Evolutionary conservation across 2,797 vertebrate species (phyloP).

Genomic region (Phataginus tricuspis): DNA sequence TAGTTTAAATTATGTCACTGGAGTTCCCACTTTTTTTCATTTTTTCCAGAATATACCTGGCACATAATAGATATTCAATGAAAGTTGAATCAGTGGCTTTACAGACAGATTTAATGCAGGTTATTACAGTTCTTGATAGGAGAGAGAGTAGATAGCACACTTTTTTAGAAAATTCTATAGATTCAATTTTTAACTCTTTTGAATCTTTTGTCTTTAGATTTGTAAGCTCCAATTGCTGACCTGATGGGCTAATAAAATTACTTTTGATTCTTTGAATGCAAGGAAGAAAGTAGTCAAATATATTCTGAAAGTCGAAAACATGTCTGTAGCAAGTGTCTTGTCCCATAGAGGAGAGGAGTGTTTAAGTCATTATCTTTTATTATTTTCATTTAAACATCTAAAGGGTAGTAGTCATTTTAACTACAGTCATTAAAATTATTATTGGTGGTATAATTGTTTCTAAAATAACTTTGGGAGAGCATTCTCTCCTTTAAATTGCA

Average conservation of each 20-base stretch:
- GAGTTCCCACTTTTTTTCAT: neutral
- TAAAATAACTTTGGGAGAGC: slow-evolving; percentile 35
- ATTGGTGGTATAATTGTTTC: neutral
- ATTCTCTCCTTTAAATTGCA: slow-evolving; percentile 44
- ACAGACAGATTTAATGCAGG: neutral
- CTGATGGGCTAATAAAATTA: slow-evolving; percentile 10
- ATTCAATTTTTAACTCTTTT: neutral
- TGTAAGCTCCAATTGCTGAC: neutral
- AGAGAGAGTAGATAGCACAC: neutral
- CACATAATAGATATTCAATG: neutral
- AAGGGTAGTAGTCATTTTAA: neutral
- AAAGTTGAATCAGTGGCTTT: neutral
- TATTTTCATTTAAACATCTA: slow-evolving; percentile 52
- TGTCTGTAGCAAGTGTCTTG: slow-evolving; percentile 32
- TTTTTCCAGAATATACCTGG: neutral
- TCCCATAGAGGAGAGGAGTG: neutral
- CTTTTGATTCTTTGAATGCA: slow-evolving; percentile 35
- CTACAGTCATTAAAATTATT: slow-evolving; percentile 15
- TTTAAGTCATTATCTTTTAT: neutral
- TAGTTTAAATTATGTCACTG: slow-evolving; percentile 24
- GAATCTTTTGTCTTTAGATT: slow-evolving; percentile 38
- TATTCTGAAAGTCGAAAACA: slow-evolving; percentile 48
- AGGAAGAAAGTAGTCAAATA: slow-evolving; percentile 35
- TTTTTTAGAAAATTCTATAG: slow-evolving; percentile 13
- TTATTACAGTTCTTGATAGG: neutral